A percentile compares a stretch with the other conserved stretches of the same genome.
These are phyloP conservation scores for Epizoanthus scotinus DNA, from an alignment of 92 coral and sea anemone species.

Conservation along the genomic window DNA sequence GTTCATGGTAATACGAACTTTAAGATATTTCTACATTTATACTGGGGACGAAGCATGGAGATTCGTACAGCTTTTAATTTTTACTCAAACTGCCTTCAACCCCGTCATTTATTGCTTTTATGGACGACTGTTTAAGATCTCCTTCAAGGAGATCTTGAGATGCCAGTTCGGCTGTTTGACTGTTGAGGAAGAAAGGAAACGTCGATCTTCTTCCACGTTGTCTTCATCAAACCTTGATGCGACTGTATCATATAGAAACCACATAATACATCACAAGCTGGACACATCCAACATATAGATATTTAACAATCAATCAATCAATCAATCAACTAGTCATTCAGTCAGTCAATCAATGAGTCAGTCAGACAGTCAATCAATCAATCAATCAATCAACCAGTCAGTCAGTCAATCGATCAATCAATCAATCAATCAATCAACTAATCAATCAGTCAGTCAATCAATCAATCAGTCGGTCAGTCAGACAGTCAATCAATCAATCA, in stretches of 20 bases:
- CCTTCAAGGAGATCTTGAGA: constrained; percentile 59
- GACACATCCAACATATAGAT: too few relatives aligned
- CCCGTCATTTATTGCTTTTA: constrained; percentile 83
- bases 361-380: too few relatives aligned
- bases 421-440: too few relatives aligned
- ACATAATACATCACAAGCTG: too few relatives aligned
- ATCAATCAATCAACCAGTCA: too few relatives aligned
- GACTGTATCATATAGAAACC: not conserved
- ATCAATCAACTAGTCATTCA: too few relatives aligned
- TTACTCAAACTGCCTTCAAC: constrained; percentile 80
- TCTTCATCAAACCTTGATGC: not conserved
- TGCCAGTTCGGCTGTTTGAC: constrained; percentile 50
- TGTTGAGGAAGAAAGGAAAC: not conserved
- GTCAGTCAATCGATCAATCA: too few relatives aligned
- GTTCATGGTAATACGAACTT: constrained; percentile 62
- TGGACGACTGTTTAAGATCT: constrained; percentile 71
- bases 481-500: too few relatives aligned
- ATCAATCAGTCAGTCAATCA: too few relatives aligned
- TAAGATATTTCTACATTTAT: constrained; percentile 68
- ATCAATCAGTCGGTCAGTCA: too few relatives aligned
- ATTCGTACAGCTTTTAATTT: constrained; percentile 74
- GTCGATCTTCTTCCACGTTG: not conserved
- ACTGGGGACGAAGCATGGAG: constrained; percentile 64
- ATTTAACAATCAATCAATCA: too few relatives aligned
- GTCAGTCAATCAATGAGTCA: too few relatives aligned